Base-by-base conservation (phyloP, 2,888 invertebrate species). In the Drosophila rubida region DNA sequence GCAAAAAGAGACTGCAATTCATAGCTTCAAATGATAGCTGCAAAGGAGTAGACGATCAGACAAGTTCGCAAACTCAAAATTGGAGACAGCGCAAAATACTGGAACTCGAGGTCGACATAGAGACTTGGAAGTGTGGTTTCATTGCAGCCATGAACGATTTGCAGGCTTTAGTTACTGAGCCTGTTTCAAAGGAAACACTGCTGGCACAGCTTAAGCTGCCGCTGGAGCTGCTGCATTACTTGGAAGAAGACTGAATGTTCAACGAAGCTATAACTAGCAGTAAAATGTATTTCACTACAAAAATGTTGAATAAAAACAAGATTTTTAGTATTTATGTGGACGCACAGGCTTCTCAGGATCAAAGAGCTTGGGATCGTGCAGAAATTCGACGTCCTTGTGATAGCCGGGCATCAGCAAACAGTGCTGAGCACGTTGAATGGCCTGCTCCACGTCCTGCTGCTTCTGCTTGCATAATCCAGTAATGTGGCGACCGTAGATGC, bases 391-490 rank as follows among this genome's bases (percentile, higher is more conserved):
- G 64, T 96, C 95, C 91, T 98, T 99, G 60, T 95, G 94, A 87
- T 95, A 95, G 57, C 94, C 93, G 0, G 96, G 95, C 98, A 99
- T 97, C 64, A 96, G 94, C 81, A 96, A 97, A 84, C 95, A 94
- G 80, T 92, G 93, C 89, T 96, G 96, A 0, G 98, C 95, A 88
- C 96, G 95, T 0, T 81, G 86, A 35, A 98, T 96, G 90, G 97
- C 96, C 4, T 86, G 90, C 89, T 96, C 95, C 0, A 98, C 94
- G 77, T 93, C 91, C 44, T 93, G 93, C 84, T 99, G 98, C 90
- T 97, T 97, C 6, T 92, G 90, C 89, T 94, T 94, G 90, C 99
- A 99, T 42, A 99, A 93, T 0, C 99, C 98, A 4, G 99, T 99
- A 41, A 99, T 96, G 86, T 99, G 97, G 57, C 96, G 94, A 0